These are phyloP conservation scores for Drosophila murphyi DNA, from an alignment of 1,140 invertebrate genomes.

Conservation along the genomic window DNA sequence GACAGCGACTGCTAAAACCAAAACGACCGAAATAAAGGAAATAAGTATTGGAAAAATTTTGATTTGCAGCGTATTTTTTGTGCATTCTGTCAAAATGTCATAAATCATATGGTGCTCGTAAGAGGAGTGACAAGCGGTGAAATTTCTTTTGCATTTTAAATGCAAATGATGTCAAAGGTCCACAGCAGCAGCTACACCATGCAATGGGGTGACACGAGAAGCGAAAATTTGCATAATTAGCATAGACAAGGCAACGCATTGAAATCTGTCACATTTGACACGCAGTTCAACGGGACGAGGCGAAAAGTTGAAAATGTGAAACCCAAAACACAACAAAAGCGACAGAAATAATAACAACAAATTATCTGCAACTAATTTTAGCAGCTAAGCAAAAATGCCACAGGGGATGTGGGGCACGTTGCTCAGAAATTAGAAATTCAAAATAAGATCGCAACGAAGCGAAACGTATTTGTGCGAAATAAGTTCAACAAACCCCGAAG, in stretches of 20 bases:
- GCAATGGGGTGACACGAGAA: neutral
- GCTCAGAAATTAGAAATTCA: constrained; percentile 38
- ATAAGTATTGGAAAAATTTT: constrained; percentile 29
- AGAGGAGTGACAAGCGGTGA: constrained; percentile 34
- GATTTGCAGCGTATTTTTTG: constrained; percentile 42
- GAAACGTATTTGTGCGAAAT: constrained; percentile 43
- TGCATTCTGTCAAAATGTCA: constrained; percentile 48
- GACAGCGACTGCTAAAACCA: constrained; percentile 20
- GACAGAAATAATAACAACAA: constrained; percentile 49
- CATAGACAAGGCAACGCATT: constrained; percentile 61
- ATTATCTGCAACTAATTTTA: constrained; percentile 72
- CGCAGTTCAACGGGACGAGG: constrained; percentile 20
- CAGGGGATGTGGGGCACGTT: too few species aligned
- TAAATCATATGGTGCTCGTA: constrained; percentile 60
- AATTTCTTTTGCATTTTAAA: constrained; percentile 55
- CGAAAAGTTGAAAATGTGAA: constrained; percentile 12
- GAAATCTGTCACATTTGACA: constrained; percentile 77
- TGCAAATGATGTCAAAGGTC: constrained; percentile 59
- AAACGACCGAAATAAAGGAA: constrained; percentile 20
- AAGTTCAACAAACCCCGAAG: constrained; percentile 75
- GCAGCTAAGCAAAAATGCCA: constrained; percentile 21
- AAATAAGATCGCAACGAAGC: constrained; percentile 31
- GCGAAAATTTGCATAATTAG: constrained; percentile 76
- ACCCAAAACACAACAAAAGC: constrained; percentile 35
- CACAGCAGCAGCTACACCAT: constrained; percentile 25